Conservation (phyloP, 2,113 vertebrate species). For the Charadrius vociferus region DNA sequence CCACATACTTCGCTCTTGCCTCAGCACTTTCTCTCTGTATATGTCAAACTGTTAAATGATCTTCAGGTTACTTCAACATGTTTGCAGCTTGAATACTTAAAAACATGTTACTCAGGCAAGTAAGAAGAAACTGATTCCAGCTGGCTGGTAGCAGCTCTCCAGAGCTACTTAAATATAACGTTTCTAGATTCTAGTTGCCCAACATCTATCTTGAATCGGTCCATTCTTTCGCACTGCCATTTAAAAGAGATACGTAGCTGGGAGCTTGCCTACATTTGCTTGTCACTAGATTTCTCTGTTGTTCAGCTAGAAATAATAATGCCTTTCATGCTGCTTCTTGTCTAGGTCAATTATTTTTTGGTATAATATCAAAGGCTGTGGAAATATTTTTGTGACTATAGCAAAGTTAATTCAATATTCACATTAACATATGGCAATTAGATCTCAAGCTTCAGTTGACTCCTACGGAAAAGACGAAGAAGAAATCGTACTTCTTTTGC, state of each 20-base stretch:
- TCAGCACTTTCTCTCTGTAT: not conserved
- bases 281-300: not conserved
- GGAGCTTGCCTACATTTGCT: not conserved
- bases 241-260: not conserved
- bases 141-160: not conserved
- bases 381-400: not conserved
- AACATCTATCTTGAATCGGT: not conserved
- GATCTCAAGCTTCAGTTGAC: not conserved
- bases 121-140: not conserved
- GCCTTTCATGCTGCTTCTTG: not conserved
- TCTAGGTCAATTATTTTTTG: not conserved
- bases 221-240: not conserved
- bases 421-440: not conserved
- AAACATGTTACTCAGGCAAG: not conserved
- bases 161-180: no score
- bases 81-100: slow-evolving; percentile 17
- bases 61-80: not conserved
- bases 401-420: not conserved
- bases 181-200: not conserved
- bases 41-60: slow-evolving; percentile 31
- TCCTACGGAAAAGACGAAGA: not conserved
- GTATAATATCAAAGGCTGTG: not conserved
- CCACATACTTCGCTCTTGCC: not conserved
- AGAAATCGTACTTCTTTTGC: not conserved
- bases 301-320: not conserved